Evolutionary conservation across 92 coral and sea anemone species (phyloP), one percentile per base, ranked within the genome.

Genomic region (Porites evermanni): DNA sequence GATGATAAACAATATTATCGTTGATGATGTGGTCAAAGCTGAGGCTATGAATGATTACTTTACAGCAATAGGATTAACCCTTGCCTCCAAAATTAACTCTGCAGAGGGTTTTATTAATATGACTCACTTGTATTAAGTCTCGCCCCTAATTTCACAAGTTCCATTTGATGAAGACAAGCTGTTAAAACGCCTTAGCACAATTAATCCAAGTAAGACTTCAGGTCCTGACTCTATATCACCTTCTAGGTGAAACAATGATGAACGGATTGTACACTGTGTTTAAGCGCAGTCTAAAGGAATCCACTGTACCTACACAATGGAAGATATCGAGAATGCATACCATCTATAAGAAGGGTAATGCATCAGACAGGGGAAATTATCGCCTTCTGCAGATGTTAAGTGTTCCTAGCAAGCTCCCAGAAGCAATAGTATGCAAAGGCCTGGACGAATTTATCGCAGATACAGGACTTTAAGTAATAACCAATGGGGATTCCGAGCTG

Each of bases 401-500:
- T 72, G 58, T 89, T 7, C 91, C 95, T 4, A 88, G 95, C 64
- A 92, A 88, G 74, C 64, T 92, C 14, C 88, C 88, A 50, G 92
- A 92, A 70, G 81, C 68, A 7, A 51, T 67, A 73, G 72, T 88
- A n/a, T 88, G 89, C 54, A 67, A 88, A 78, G 88, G 70, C 58
- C 77, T 91, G 79, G 95, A 92, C 63, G 75, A 88, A 13, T 83
- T 79, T 63, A 87, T 53, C 51, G 17, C 65, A 53, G 90, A 76
- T 20, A 79, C 68, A 8, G 87, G 90, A 8, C 84, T 64, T 72
- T 87, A 23, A 80, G 72, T 64, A 83, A 77, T 23, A 91, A 86
- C 78, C 88, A 87, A 68, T 91, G 90, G 93, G 93, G 93, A n/a
- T 91, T 86, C 77, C 72, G 85, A 70, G 80, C n/a, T 53, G 93